These are phyloP conservation scores for Aphodius sticticus DNA, from an alignment of 2,888 invertebrate species.

Conservation along the genomic window DNA sequence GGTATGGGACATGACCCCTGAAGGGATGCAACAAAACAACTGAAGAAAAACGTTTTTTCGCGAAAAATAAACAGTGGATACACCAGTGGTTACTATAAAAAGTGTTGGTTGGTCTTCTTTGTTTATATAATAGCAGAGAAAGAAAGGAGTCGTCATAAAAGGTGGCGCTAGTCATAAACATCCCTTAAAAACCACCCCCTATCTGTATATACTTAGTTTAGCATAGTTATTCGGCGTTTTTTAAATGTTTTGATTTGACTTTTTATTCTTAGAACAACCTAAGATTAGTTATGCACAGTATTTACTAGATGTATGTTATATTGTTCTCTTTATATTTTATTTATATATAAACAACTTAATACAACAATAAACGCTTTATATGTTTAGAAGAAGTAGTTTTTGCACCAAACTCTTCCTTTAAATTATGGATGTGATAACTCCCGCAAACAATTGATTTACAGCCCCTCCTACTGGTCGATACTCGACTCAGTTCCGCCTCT, in stretches of 20 bases:
- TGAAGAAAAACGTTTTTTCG: not conserved
- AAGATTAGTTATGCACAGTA: not conserved
- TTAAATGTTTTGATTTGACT: not conserved
- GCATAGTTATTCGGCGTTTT: not conserved
- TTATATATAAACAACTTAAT: not conserved
- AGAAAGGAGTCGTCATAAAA: not conserved
- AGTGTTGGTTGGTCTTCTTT: not conserved
- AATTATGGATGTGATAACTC: not conserved
- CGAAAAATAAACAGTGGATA: not conserved
- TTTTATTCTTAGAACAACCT: not conserved
- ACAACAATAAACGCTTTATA: not conserved
- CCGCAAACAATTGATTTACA: not conserved
- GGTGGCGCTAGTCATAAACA: not conserved
- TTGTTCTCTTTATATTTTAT: not conserved
- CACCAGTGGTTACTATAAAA: not conserved
- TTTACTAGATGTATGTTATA: not conserved
- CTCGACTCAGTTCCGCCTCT: not conserved
- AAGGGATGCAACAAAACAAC: conserved; percentile 46
- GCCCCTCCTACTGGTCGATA: not conserved
- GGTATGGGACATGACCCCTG: conserved; percentile 89
- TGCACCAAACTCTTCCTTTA: not conserved
- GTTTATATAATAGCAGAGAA: not conserved
- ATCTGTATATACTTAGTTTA: not conserved
- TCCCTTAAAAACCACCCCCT: too few species aligned
- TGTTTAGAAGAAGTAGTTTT: not conserved